Evolutionary conservation across 2,113 vertebrate genomes (phyloP), one percentile per base, ranked within the genome.

Genomic region (Falco punctatus): DNA sequence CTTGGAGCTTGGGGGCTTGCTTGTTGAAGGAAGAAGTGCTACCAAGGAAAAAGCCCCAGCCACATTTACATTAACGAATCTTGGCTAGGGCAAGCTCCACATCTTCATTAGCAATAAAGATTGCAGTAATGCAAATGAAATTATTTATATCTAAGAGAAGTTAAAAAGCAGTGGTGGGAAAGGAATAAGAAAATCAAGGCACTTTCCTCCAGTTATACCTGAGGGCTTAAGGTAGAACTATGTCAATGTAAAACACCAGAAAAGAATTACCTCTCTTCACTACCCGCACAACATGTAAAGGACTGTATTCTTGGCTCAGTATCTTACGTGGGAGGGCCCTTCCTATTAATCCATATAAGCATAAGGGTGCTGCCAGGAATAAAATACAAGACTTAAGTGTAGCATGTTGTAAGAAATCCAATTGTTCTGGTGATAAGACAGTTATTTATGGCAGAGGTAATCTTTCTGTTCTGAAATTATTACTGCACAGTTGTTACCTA

Each of bases 401-500:
- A 64, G 17, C 52, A 35, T 48, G 42, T 22, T 62, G 65, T 23
- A 75, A 49, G 44, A 17, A 84, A 33, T 1, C 18, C 48, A 83
- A 5, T 12, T 5, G 1, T 72, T 52, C 54, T 35, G 42, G 66
- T 28, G 64, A 69, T 19, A 9, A n/a, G 69, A 26, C 19, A 28
- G 32, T 33, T 58, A 6, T 22, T 24, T 48, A 66, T 30, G 24
- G 75, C 61, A 81, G 44, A 42, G 44, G 48, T 23, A 15, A 70
- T 4, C 5, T 30, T 70, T 26, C 44, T 58, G 38, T 78, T 94
- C 49, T 5, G 2, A 85, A 87, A 12, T 3, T 82, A 32, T 23
- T 40, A 35, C 12, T 64, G 65, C 42, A 55, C 65, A 52, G 51
- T 51, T 54, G 93, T 67, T 96, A 99, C 99, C 3, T 98, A 99